phyloP scores from a whole-genome alignment of 2,113 vertebrate species.

The Zingel zingel region DNA sequence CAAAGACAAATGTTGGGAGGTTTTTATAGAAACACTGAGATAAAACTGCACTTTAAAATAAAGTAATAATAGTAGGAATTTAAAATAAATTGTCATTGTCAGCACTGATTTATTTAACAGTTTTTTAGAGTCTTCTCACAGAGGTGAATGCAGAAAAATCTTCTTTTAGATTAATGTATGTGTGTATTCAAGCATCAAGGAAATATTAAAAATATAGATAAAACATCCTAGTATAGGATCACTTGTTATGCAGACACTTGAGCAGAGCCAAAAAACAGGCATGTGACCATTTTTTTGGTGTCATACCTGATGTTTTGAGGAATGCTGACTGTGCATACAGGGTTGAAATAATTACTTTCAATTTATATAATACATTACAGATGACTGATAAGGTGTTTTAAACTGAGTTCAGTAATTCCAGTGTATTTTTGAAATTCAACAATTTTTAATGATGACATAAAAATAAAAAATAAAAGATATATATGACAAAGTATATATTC shows the following conservation, averaged over 20 bases:
- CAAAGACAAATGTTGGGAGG: conserved; percentile 66
- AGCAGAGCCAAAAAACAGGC: neutral
- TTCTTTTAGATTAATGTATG: neutral
- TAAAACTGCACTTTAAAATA: conserved; percentile 49
- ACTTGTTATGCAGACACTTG: neutral
- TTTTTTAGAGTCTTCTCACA: conserved; percentile 20
- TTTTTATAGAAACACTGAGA: conserved; percentile 48
- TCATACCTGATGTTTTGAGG: neutral
- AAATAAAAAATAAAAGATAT: too few relatives aligned
- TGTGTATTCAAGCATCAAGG: conserved; percentile 1
- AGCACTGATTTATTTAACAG: conserved; percentile 35
- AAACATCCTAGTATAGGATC: neutral
- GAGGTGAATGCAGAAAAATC: neutral
- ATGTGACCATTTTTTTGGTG: neutral
- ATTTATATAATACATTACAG: neutral
- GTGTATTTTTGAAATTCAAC: neutral
- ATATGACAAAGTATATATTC: too few relatives aligned
- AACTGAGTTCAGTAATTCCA: neutral
- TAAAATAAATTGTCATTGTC: conserved; percentile 40
- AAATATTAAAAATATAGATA: neutral
- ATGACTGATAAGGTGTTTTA: neutral
- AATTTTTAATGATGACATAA: neutral
- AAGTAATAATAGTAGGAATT: conserved; percentile 33
- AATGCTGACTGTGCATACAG: neutral
- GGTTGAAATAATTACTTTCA: neutral